Conservation (phyloP, 2,113 vertebrate species). For the Lampris megalopsis region DNA sequence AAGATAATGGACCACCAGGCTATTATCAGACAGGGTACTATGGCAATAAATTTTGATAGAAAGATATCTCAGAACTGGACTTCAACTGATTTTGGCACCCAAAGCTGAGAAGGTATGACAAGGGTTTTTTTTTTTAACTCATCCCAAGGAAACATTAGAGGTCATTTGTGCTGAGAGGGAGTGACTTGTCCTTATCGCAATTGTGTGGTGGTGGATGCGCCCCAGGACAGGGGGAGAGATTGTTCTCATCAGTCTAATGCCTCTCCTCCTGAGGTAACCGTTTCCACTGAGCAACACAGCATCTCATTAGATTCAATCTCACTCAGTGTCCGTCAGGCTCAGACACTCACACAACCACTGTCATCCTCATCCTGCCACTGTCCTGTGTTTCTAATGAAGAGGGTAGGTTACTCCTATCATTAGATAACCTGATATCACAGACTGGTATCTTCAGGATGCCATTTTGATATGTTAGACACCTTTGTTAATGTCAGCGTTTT, state of each 20-base stretch:
- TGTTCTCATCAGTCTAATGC: slow-evolving; percentile 76
- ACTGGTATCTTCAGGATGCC: not conserved
- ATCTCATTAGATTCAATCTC: slow-evolving; percentile 74
- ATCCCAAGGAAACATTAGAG: slow-evolving; percentile 43
- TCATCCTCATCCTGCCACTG: slow-evolving; percentile 40
- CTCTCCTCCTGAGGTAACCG: slow-evolving; percentile 68
- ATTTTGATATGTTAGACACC: not conserved
- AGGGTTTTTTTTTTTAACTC: not conserved
- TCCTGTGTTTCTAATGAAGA: not conserved
- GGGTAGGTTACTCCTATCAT: slow-evolving; percentile 46
- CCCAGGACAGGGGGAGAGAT: slow-evolving; percentile 58
- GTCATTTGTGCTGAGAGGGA: slow-evolving; percentile 59
- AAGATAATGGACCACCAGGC: not conserved
- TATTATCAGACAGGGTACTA: slow-evolving; percentile 24
- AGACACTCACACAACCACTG: slow-evolving; percentile 31
- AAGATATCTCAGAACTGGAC: slow-evolving; percentile 35
- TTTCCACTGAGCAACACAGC: slow-evolving; percentile 65
- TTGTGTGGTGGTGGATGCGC: slow-evolving; percentile 14
- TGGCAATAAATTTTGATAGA: slow-evolving; percentile 28
- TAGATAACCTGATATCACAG: slow-evolving; percentile 41
- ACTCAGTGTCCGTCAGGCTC: slow-evolving; percentile 56
- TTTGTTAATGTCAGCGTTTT: not conserved
- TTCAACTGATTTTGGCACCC: slow-evolving; percentile 45
- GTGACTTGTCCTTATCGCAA: slow-evolving; percentile 46
- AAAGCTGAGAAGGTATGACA: slow-evolving; percentile 18